phyloP scores from a whole-genome alignment of 2,797 vertebrate genomes.

The Tokudaia muenninki region DNA sequence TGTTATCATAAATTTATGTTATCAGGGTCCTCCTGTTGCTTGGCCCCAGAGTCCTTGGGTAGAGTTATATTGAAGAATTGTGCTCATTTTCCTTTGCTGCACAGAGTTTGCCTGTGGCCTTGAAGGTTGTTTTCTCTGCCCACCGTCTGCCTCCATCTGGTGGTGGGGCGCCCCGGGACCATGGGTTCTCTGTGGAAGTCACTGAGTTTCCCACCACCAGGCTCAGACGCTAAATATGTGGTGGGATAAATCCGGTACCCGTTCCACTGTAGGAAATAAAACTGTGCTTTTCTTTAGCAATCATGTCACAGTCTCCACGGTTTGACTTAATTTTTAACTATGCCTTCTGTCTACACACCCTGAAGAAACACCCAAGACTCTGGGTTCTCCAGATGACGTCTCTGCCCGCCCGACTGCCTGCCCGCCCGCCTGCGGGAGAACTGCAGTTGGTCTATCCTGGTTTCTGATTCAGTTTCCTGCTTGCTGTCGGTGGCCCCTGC shows the following conservation, averaged over 20 bases:
- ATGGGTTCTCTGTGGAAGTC: neutral
- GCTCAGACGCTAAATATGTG: neutral
- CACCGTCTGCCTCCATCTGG: neutral
- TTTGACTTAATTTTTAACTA: slow-evolving; percentile 18
- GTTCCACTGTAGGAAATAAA: neutral
- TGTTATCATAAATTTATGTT: slow-evolving; percentile 22
- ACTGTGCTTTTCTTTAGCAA: slow-evolving; percentile 42
- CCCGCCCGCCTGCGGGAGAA: neutral
- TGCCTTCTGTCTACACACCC: neutral
- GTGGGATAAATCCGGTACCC: slow-evolving; percentile 29
- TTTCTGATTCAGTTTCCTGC: slow-evolving; percentile 44
- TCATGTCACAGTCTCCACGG: neutral
- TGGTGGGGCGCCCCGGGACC: neutral
- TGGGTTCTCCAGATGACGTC: neutral
- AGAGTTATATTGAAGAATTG: slow-evolving; percentile 32
- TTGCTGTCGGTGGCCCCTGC: slow-evolving; percentile 55
- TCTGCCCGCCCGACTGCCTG: neutral
- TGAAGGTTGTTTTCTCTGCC: neutral
- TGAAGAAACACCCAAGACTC: neutral
- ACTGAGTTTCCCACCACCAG: neutral
- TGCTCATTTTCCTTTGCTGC: slow-evolving; percentile 40
- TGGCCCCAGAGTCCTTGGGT: neutral
- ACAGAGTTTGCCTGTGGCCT: slow-evolving; percentile 27
- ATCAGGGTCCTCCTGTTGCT: neutral
- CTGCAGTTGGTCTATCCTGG: neutral